Percentiles rank a stretch among this genome's conserved stretches.
Conservation (phyloP, 2,797 vertebrate species). For the Alca torda region DNA sequence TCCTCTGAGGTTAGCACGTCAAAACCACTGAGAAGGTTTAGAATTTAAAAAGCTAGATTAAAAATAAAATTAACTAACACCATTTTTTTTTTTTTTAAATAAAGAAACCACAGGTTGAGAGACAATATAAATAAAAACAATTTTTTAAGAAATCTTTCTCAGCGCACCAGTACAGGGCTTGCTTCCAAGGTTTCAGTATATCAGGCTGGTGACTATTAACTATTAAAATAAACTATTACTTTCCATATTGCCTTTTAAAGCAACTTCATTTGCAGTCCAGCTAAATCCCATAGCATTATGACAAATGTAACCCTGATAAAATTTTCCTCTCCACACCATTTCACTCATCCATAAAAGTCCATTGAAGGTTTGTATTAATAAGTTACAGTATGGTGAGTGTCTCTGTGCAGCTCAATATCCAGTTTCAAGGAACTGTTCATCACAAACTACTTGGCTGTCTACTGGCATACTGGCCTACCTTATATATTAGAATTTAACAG, state of each 20-base stretch:
- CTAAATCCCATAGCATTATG: not conserved
- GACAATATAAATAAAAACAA: not conserved
- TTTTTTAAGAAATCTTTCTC: not conserved
- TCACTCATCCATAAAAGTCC: not conserved
- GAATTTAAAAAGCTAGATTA: not conserved
- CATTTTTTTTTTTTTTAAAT: not conserved
- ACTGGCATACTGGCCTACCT: not conserved
- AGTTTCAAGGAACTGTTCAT: not conserved
- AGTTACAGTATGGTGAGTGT: not conserved
- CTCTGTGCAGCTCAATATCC: not conserved
- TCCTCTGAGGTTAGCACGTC: not conserved
- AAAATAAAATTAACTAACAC: not conserved
- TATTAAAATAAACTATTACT: not conserved
- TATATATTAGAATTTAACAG: not conserved
- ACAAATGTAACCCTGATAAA: not conserved
- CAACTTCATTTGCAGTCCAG: not conserved
- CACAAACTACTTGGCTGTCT: not conserved
- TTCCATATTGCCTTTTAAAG: not conserved
- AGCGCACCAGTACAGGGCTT: not conserved
- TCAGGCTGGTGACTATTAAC: not conserved
- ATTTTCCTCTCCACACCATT: not conserved
- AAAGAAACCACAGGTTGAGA: not conserved
- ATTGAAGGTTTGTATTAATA: not conserved
- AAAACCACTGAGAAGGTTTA: not conserved
- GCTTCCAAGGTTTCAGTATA: not conserved